Evolutionary conservation across 1,140 invertebrate species (phyloP).

Genomic region (Portunus trituberculatus): DNA sequence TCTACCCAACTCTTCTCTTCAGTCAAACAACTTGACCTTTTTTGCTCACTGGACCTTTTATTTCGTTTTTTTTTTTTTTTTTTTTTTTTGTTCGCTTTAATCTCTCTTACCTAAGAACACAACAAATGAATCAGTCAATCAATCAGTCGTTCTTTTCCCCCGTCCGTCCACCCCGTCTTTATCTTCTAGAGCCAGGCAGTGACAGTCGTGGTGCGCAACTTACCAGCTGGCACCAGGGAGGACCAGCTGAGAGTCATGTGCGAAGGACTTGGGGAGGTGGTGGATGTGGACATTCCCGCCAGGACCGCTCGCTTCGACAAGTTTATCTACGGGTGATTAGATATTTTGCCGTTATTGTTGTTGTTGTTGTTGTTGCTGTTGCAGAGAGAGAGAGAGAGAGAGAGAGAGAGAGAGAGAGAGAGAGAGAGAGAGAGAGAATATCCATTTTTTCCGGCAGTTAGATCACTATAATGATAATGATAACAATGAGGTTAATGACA

Average conservation of each 20-base stretch:
- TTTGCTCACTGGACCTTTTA: not conserved
- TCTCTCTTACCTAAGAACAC: not conserved
- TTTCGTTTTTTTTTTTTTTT: not conserved
- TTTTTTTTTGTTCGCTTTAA: not conserved
- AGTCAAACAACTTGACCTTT: not conserved
- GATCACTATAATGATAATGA: too few species aligned
- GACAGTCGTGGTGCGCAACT: slow-evolving; percentile 64
- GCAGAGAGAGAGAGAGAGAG: too few species aligned
- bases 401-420: too few species aligned
- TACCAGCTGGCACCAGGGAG: slow-evolving; percentile 35
- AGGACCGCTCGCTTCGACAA: not conserved
- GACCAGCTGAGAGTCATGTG: slow-evolving; percentile 47
- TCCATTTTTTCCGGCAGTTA: too few species aligned
- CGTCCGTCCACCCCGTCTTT: not conserved
- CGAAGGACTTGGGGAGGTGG: not conserved
- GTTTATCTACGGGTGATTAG: slow-evolving; percentile 57
- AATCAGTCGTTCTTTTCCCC: not conserved
- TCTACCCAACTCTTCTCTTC: not conserved
- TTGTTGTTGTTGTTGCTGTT: too few species aligned
- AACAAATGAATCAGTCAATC: not conserved
- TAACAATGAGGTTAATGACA: too few species aligned
- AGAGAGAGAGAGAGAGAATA: too few species aligned
- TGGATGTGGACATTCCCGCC: slow-evolving; percentile 57
- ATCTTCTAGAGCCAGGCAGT: slow-evolving; percentile 33
- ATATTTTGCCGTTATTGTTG: too few species aligned